These are phyloP conservation scores for Sepiola atlantica DNA, from an alignment of 2,888 invertebrate genomes.

Conservation along the genomic window DNA sequence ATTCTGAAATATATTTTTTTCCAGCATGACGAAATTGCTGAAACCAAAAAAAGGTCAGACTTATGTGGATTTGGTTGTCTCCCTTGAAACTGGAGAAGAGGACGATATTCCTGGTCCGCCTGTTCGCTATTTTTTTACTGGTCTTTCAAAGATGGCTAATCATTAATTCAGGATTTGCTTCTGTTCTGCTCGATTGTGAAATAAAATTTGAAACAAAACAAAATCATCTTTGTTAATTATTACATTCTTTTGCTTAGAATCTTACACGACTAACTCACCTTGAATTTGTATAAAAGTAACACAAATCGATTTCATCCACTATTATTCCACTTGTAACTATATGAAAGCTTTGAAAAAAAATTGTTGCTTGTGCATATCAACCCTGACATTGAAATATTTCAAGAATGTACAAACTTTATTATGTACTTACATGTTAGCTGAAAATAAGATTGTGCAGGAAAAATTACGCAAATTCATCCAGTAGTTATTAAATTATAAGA, in stretches of 20 bases:
- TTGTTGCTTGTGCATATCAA: too few species aligned
- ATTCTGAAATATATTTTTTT: constrained; percentile 49
- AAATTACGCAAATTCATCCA: too few species aligned
- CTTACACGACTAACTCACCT: not conserved
- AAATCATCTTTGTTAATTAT: not conserved
- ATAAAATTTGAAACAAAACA: not conserved
- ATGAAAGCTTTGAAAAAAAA: too few species aligned
- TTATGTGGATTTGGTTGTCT: constrained; percentile 72
- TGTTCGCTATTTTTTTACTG: constrained; percentile 64
- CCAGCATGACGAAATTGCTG: constrained; percentile 70
- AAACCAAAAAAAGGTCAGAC: constrained; percentile 61
- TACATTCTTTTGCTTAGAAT: not conserved
- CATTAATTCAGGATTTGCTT: not conserved
- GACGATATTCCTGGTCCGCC: constrained; percentile 67
- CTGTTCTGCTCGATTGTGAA: not conserved
- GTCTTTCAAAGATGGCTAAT: constrained; percentile 52
- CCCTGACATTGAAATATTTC: too few species aligned
- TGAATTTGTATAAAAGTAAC: too few species aligned
- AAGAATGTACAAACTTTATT: too few species aligned
- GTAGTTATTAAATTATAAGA: too few species aligned
- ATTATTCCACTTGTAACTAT: too few species aligned
- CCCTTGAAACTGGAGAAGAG: constrained; percentile 61
- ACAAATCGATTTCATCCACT: too few species aligned
- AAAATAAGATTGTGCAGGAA: too few species aligned
- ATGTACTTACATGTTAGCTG: too few species aligned